Percentiles rank a stretch among this genome's conserved stretches.
phyloP scores from a whole-genome alignment of 2,113 vertebrate genomes.

The Dicrurus megarhynchus region DNA sequence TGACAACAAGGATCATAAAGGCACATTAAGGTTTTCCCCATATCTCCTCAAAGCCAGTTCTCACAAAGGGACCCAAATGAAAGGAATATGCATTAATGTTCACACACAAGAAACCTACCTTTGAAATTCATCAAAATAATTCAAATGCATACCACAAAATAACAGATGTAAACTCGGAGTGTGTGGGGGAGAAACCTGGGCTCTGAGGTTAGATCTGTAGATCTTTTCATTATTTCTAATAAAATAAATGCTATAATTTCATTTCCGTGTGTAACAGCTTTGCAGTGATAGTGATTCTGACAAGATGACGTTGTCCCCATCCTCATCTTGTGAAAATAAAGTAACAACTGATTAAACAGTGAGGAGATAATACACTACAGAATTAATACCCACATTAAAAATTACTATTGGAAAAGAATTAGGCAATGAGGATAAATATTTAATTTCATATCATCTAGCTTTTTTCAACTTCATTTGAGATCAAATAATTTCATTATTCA shows the following conservation, averaged over 20 bases:
- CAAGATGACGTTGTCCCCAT: background rate
- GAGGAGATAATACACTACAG: background rate
- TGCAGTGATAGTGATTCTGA: background rate
- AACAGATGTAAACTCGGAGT: background rate
- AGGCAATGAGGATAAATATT: slow-evolving; percentile 12
- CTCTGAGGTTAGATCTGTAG: background rate
- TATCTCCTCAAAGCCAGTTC: background rate
- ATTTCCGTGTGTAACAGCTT: background rate
- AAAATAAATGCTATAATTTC: background rate
- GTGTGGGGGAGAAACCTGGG: background rate
- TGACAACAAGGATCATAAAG: background rate
- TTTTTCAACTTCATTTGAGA: background rate
- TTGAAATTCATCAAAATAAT: background rate
- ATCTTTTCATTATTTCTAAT: background rate
- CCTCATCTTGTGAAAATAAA: background rate
- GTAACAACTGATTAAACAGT: slow-evolving; percentile 6
- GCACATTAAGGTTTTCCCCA: background rate
- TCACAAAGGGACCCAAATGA: background rate
- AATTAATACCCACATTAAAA: slow-evolving; percentile 20
- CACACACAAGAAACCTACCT: background rate
- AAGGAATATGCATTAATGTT: background rate
- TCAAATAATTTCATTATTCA: background rate
- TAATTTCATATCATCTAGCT: slow-evolving; percentile 24
- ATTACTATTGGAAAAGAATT: background rate
- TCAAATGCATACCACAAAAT: background rate